phyloP scores from a whole-genome alignment of 2,888 invertebrate genomes.

The Lasioglossum marginatum region DNA sequence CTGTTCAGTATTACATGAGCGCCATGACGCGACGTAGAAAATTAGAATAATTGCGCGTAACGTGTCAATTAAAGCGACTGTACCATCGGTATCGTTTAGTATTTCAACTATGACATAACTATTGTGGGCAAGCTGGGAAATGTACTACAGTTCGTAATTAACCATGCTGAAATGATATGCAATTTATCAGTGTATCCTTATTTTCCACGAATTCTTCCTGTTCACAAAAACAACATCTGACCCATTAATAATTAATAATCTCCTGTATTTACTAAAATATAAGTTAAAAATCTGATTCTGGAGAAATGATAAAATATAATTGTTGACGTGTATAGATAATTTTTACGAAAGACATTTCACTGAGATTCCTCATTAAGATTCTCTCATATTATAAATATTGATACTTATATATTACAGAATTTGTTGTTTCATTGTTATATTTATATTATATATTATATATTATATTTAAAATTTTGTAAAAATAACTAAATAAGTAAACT shows the following conservation, averaged over 20 bases:
- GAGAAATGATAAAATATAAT: background rate
- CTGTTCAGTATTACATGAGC: slow-evolving; percentile 16
- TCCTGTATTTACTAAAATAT: background rate
- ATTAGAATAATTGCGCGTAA: slow-evolving; percentile 53
- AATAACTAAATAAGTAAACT: background rate
- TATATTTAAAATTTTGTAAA: background rate
- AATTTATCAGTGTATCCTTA: background rate
- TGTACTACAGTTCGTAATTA: background rate
- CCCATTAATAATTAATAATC: background rate
- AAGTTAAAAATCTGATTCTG: background rate
- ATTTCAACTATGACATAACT: slow-evolving; percentile 56
- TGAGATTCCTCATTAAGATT: background rate
- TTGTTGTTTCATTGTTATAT: background rate
- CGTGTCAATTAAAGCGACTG: slow-evolving; percentile 53
- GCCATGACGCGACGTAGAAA: slow-evolving; percentile 8
- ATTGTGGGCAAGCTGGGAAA: slow-evolving; percentile 13
- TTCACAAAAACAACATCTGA: background rate
- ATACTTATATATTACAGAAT: background rate
- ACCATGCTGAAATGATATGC: background rate
- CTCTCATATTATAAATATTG: background rate
- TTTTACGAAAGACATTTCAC: background rate
- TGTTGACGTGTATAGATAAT: background rate
- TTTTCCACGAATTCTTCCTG: background rate
- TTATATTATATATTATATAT: background rate
- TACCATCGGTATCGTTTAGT: slow-evolving; percentile 24